These are phyloP conservation scores for Hapalemur alaotrensis DNA, from an alignment of 2,797 vertebrate genomes.

Conservation along the genomic window DNA sequence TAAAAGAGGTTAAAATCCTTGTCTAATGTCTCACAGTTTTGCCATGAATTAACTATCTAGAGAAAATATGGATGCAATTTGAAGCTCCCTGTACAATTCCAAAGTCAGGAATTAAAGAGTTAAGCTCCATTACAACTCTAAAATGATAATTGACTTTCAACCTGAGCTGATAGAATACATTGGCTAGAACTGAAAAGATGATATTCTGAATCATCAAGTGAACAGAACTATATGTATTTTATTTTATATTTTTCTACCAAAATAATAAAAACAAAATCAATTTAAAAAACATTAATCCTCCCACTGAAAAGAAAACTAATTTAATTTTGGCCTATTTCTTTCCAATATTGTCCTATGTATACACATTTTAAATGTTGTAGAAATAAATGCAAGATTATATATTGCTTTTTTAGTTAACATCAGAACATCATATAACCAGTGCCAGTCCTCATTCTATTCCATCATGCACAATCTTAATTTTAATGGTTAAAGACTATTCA, in stretches of 20 bases:
- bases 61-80: background rate
- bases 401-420: conserved; percentile 2
- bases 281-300: background rate
- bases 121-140: background rate
- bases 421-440: background rate
- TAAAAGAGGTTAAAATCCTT: background rate
- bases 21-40: background rate
- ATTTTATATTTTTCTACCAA: conserved; percentile 26
- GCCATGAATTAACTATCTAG: background rate
- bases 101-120: background rate
- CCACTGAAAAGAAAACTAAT: background rate
- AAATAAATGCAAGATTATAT: background rate
- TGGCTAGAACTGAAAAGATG: background rate
- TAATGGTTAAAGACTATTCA: conserved; percentile 5
- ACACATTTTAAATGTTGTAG: background rate
- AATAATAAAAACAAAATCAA: background rate
- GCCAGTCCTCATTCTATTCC: background rate
- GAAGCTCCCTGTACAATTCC: background rate
- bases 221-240: conserved; percentile 6
- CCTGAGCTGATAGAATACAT: background rate
- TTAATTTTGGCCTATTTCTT: background rate
- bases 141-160: conserved; percentile 1
- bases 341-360: background rate
- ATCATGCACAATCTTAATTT: background rate
- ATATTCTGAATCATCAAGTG: background rate